These are phyloP conservation scores for Melitaea athalia DNA, from an alignment of 2,888 invertebrate genomes.

Conservation along the genomic window DNA sequence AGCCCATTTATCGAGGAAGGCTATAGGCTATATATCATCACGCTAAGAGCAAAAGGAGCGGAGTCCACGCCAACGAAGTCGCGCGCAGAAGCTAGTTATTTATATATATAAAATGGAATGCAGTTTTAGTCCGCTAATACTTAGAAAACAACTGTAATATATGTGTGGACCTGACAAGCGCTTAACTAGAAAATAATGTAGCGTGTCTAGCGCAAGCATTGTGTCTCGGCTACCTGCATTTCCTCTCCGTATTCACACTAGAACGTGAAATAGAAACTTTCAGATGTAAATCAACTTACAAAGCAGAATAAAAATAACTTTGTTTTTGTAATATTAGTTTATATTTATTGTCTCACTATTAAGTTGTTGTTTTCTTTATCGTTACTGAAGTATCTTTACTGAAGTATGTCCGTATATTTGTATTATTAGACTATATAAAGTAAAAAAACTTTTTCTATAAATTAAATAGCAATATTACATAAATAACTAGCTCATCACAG, in stretches of 20 bases:
- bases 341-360: neutral
- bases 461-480: too few relatives aligned
- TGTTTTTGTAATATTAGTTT: neutral
- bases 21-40: too few relatives aligned
- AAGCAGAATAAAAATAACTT: neutral
- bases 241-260: conserved; percentile 34
- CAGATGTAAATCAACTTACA: conserved; percentile 33
- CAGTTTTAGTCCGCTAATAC: conserved; percentile 9
- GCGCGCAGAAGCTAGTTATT: too few relatives aligned
- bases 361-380: too few relatives aligned
- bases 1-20: too few relatives aligned
- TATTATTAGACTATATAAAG: too few relatives aligned
- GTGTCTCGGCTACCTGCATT: conserved; percentile 37
- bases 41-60: too few relatives aligned
- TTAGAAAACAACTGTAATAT: conserved; percentile 18
- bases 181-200: conserved; percentile 20
- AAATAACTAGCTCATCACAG: too few relatives aligned
- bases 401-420: too few relatives aligned
- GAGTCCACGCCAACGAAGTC: too few relatives aligned
- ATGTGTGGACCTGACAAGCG: conserved; percentile 20
- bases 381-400: too few relatives aligned
- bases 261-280: conserved; percentile 34
- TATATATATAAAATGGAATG: conserved; percentile 36
- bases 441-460: too few relatives aligned
- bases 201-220: conserved; percentile 25